Evolutionary conservation across 2,113 vertebrate genomes (phyloP), one percentile per base, ranked within the genome.

Genomic region (Siphamia tubifer): DNA sequence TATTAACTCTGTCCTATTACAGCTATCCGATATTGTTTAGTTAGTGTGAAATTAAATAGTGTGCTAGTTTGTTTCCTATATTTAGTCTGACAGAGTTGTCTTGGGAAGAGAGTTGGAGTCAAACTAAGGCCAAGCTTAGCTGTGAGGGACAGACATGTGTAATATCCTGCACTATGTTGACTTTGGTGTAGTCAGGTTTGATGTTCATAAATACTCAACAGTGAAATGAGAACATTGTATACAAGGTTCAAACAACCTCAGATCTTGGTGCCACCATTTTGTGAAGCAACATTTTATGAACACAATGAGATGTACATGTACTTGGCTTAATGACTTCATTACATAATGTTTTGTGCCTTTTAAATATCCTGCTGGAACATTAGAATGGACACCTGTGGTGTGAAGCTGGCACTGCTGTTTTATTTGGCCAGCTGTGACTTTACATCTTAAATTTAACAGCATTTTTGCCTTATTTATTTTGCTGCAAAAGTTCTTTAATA

Each of bases 31-130:
- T 55, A 65, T 60, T 64, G 66, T 69, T 79, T 39, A 54, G 64
- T 24, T 49, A 30, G 74, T 87, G 83, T 68, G 69, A 84, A 79
- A 68, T 81, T 44, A 60, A 63, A 65, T 31, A 27, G 49, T 65
- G 36, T n/a, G 17, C 28, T 7, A 66, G 71, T 81, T 61, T 68
- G 51, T 34, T 12, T 3, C 44, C 73, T 86, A 82, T 83, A 69
- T 85, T 86, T 86, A 88, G 85, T 49, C 6, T 36, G 53, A 72
- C 58, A 51, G 56, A 32, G 49, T 32, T 21, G 43, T 49, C 49
- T 15, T 27, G 3, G 45, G 34, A 13, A 10, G 56, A 16, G 44
- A 1, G 8, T 20, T 20, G 6, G 8, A 48, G 52, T 31, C 32
- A 25, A 30, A 44, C 21, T 32, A 3, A 75, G 53, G 48, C 11